Evolutionary conservation across 2,888 invertebrate species (phyloP).

Genomic region (Pyralis farinalis): DNA sequence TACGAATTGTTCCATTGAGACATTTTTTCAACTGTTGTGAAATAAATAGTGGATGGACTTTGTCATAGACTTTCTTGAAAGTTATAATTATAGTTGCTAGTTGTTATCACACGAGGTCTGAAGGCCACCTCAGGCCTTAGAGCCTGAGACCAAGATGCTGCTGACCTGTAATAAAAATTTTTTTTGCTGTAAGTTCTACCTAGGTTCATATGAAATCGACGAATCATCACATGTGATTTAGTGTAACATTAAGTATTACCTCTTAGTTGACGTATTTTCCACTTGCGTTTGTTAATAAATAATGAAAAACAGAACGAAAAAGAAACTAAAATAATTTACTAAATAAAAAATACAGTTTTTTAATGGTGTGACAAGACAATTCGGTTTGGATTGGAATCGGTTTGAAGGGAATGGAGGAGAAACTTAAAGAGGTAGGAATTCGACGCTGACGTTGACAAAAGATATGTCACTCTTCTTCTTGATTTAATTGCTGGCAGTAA

Average conservation of each 20-base stretch:
- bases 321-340: constrained; percentile 64
- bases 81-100: constrained; percentile 25
- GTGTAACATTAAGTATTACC: constrained; percentile 39
- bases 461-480: too few species aligned
- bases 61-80: constrained; percentile 18
- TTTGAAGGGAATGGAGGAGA: constrained; percentile 30
- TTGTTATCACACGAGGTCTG: constrained; percentile 21
- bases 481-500: too few species aligned
- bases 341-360: constrained; percentile 48
- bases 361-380: constrained; percentile 60
- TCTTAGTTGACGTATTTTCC: constrained; percentile 34
- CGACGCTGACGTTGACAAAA: constrained; percentile 36
- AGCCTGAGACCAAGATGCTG: constrained; percentile 36
- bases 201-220: not conserved
- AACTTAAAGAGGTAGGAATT: constrained; percentile 28
- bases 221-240: constrained; percentile 19
- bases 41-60: constrained; percentile 30
- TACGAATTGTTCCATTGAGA: constrained; percentile 74
- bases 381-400: constrained; percentile 42
- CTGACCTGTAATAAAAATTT: constrained; percentile 36
- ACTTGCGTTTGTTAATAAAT: constrained; percentile 34
- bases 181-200: not conserved
- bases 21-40: constrained; percentile 51
- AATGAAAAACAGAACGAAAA: constrained; percentile 49
- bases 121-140: constrained; percentile 62